phyloP scores from a whole-genome alignment of 2,888 invertebrate species.

The Harpagoxenus sublaevis region DNA sequence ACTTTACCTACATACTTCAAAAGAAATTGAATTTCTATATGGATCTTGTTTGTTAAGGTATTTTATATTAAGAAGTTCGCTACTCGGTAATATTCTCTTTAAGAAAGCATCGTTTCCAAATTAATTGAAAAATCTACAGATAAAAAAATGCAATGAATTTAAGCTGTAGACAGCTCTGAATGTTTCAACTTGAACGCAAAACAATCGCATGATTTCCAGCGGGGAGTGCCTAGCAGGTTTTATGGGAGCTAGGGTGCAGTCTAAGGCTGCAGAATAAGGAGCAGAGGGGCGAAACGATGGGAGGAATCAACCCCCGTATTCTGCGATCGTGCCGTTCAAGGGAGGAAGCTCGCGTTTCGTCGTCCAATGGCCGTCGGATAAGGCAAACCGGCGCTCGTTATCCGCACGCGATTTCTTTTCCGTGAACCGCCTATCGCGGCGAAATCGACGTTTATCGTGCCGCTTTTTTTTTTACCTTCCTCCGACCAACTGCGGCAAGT shows the following conservation, averaged over 20 bases:
- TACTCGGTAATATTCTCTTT: neutral
- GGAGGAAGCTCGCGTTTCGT: slow-evolving; percentile 55
- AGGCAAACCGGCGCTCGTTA: slow-evolving; percentile 73
- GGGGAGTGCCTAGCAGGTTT: slow-evolving; percentile 41
- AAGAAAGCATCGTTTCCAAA: neutral
- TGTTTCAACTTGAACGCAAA: neutral
- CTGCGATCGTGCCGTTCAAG: slow-evolving; percentile 52
- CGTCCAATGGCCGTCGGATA: slow-evolving; percentile 54
- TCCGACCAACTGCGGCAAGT: slow-evolving; percentile 43
- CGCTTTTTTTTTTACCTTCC: slow-evolving; percentile 34
- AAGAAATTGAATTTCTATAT: neutral
- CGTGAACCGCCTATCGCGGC: slow-evolving; percentile 72
- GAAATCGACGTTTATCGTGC: slow-evolving; percentile 68
- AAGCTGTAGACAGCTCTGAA: neutral
- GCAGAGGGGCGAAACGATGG: slow-evolving; percentile 16
- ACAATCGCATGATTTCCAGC: slow-evolving; percentile 56
- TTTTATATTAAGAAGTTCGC: neutral
- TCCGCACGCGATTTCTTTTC: slow-evolving; percentile 80
- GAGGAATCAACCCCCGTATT: slow-evolving; percentile 43
- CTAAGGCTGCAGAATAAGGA: slow-evolving; percentile 2
- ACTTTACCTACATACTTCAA: neutral
- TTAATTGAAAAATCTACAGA: neutral
- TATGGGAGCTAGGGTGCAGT: neutral
- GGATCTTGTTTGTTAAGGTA: neutral
- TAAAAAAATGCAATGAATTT: slow-evolving; percentile 3